phyloP scores from a whole-genome alignment of 92 coral and sea anemone genomes.

The Parazoanthus atlanticus region DNA sequence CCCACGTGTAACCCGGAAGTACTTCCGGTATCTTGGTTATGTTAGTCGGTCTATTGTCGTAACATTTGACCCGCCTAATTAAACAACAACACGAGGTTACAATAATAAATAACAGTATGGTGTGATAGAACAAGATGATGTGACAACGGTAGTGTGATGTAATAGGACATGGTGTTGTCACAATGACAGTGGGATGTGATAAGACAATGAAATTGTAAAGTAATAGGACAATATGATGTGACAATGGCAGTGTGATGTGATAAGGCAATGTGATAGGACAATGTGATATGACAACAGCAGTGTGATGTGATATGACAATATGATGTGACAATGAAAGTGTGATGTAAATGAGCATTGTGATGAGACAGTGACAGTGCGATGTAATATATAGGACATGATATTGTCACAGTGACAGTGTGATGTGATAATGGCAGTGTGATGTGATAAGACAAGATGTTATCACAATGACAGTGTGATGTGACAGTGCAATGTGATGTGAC shows the following conservation, averaged over 20 bases:
- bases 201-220: too few species aligned
- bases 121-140: too few species aligned
- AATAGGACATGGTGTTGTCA: too few species aligned
- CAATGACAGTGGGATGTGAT: too few species aligned
- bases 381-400: neutral
- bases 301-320: neutral
- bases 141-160: too few species aligned
- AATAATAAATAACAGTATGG: too few species aligned
- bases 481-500: neutral
- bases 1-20: conserved; percentile 39
- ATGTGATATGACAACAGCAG: neutral
- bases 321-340: neutral
- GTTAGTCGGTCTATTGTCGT: conserved; percentile 29
- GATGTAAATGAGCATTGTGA: neutral
- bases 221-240: too few species aligned
- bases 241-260: too few species aligned
- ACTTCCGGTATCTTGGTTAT: neutral
- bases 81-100: neutral
- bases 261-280: neutral
- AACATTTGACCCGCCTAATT: neutral
- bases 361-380: neutral
- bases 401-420: neutral
- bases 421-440: too few species aligned
- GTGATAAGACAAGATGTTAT: too few species aligned
- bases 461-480: neutral